Evolutionary conservation across 2,113 vertebrate species (phyloP), one percentile per base, ranked within the genome.

Genomic region (Pangasianodon gigas): DNA sequence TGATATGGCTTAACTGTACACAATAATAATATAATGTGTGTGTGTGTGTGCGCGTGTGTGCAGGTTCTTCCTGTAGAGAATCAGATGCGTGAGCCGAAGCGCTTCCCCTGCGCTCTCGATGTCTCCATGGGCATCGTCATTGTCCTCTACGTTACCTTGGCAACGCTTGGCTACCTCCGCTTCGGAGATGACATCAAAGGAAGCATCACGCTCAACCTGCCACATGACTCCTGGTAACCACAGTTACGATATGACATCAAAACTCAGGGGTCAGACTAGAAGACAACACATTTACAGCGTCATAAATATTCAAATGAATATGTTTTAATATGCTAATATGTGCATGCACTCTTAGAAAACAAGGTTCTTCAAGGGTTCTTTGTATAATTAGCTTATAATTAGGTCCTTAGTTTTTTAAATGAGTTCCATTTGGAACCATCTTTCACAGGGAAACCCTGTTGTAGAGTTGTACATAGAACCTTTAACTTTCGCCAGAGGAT

Each of bases 31-130:
- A 71, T 71, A 37, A 1, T 1, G 62, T 83, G 41, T 85, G 44
- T 75, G 46, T 71, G 58, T 46, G 41, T 54, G n/a, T 80, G 85
- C 85, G 52, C 60, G n/a, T 85, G 44, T 75, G 8, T 89, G 48
- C 92, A 98, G 97, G 97, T 98, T 0, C 96, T 98, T n/a, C 97
- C 97, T 0, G 79, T 98, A 90, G 96, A 98, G 92, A 98, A 98
- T 91, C 96, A 96, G 93, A 98, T 98, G 97, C 97, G 93, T 88
- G 96, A 97, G 51, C 92, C 95, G 0, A 92, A 94, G 0, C 96
- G 95, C 74, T 98, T 98, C 58, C 94, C 96, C 0, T 92, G 91
- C 89, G 97, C 96, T 0, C 24, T 98, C 85, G 97, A 97, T 89
- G 95, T 97, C 24, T 97, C 97, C 83, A 98, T 97, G 97, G 95